Conservation (phyloP, 2,888 invertebrate genomes). For the Microctonus brassicae region DNA sequence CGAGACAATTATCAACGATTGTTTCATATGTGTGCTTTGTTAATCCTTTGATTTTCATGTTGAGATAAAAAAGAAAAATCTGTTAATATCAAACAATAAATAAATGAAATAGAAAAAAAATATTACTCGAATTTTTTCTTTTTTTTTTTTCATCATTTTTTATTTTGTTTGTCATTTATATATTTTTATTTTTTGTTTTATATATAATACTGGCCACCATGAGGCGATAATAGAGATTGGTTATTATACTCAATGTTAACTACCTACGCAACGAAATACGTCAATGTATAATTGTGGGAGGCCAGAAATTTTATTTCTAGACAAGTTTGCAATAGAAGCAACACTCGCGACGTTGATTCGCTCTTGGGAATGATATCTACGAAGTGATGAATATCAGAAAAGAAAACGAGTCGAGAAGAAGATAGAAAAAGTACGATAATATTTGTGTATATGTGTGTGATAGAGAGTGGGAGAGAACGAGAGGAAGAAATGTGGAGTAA, state of each 20-base stretch:
- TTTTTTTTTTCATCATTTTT: no score
- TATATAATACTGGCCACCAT: not conserved
- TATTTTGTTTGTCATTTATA: no score
- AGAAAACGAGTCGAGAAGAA: not conserved
- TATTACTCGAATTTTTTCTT: no score
- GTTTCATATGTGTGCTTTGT: not conserved
- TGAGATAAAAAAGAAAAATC: no score
- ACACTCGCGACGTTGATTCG: not conserved
- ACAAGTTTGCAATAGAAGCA: conserved; percentile 3
- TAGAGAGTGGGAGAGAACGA: no score
- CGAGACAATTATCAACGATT: not conserved
- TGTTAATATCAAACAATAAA: no score
- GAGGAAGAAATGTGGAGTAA: not conserved
- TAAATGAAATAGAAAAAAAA: no score
- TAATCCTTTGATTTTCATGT: no score
- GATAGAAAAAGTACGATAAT: no score
- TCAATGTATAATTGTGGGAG: not conserved
- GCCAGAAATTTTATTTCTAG: not conserved
- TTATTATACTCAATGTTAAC: not conserved
- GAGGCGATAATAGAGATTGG: not conserved
- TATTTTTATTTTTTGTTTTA: not conserved
- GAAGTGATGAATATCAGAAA: not conserved
- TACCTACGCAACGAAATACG: not conserved
- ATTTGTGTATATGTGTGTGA: no score
- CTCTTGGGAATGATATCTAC: not conserved